phyloP scores from a whole-genome alignment of 2,797 vertebrate genomes.

The Carcharodon carcharias region DNA sequence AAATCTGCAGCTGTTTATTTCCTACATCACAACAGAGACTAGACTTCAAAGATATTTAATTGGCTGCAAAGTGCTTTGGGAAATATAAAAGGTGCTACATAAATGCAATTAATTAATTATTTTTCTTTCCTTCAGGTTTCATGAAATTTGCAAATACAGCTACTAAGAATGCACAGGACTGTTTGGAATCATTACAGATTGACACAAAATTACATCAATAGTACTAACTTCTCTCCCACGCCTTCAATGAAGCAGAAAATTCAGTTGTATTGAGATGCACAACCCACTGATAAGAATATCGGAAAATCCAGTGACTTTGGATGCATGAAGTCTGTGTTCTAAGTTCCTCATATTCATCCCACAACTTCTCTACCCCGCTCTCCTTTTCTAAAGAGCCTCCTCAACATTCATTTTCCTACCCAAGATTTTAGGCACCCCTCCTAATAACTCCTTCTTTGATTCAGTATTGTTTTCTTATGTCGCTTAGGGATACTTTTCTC shows the following conservation, averaged over 20 bases:
- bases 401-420: not conserved
- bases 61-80: not conserved
- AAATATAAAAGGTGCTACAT: not conserved
- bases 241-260: not conserved
- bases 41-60: not conserved
- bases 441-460: not conserved
- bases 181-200: not conserved
- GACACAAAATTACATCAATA: not conserved
- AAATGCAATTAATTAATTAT: not conserved
- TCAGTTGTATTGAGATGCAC: not conserved
- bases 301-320: not conserved
- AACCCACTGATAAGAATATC: not conserved
- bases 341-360: not conserved
- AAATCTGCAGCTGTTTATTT: not conserved
- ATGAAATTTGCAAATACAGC: not conserved
- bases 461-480: not conserved
- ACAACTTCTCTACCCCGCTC: not conserved
- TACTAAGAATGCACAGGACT: not conserved
- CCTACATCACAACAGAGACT: not conserved
- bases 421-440: not conserved
- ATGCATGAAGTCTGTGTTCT: not conserved
- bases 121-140: not conserved
- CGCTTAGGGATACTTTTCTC: not conserved
- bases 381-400: not conserved
- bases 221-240: not conserved